Evolutionary conservation across 2,888 invertebrate species (phyloP).

Genomic region (Limnephilus lunatus): DNA sequence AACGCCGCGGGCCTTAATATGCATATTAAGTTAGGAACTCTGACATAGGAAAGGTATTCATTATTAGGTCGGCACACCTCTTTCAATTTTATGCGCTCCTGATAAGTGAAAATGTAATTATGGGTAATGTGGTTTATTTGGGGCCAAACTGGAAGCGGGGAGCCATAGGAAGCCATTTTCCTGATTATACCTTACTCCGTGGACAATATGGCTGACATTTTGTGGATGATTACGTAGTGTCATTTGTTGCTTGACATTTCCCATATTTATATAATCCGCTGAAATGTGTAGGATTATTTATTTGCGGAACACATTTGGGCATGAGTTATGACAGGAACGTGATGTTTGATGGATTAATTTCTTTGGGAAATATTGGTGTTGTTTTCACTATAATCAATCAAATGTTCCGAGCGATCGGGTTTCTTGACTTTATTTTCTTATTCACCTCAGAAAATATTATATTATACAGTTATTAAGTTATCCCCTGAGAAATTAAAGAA

Average conservation of each 20-base stretch:
- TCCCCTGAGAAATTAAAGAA: background rate
- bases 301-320: background rate
- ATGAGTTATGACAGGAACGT: background rate
- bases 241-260: background rate
- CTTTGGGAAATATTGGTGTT: background rate
- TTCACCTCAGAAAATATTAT: background rate
- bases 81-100: slow-evolving; percentile 57
- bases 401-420: background rate
- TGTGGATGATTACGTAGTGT: background rate
- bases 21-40: slow-evolving; percentile 32
- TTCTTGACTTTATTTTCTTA: background rate
- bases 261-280: background rate
- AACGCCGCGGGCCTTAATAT: slow-evolving; percentile 15
- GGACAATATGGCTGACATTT: background rate
- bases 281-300: background rate
- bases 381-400: background rate
- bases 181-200: background rate
- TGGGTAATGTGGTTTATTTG: slow-evolving; percentile 8
- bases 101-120: slow-evolving; percentile 61
- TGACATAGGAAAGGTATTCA: slow-evolving; percentile 53
- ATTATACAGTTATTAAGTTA: background rate
- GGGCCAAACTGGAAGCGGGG: background rate
- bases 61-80: slow-evolving; percentile 52
- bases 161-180: background rate
- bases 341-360: background rate